Percentiles rank a stretch among this genome's conserved stretches.
Evolutionary conservation across 1,140 invertebrate genomes (phyloP).

Genomic region (Zaprionus gabonicus): DNA sequence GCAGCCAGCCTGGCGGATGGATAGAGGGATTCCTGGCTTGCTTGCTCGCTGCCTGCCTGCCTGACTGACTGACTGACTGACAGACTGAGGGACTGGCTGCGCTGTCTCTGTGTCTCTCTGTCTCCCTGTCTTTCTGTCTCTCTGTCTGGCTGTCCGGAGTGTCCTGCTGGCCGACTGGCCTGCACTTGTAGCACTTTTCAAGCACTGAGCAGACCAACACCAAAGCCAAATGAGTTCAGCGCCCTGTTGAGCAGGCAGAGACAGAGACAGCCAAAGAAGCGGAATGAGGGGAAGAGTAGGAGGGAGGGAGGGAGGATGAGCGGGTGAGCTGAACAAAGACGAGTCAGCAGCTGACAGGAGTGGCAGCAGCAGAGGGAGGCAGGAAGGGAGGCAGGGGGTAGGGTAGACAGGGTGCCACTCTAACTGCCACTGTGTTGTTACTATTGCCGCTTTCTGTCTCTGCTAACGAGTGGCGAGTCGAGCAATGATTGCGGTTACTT

Average conservation of each 20-base stretch:
- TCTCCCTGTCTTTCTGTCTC: neutral
- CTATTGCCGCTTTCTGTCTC: conserved; percentile 9
- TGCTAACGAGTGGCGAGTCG: conserved; percentile 75
- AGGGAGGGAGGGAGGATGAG: neutral
- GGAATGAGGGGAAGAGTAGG: neutral
- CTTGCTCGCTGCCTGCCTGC: no score
- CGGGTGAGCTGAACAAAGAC: neutral
- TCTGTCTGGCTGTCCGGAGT: neutral
- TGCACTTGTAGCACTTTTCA: conserved; percentile 66
- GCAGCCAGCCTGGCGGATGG: conserved; percentile 20
- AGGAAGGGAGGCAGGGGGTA: neutral
- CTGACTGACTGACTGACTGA: neutral
- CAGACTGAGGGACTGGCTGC: conserved; percentile 30
- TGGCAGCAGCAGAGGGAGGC: neutral
- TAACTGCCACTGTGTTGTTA: conserved; percentile 12
- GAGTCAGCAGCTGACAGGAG: conserved; percentile 17
- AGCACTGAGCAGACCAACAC: conserved; percentile 65
- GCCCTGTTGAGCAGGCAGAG: conserved; percentile 39
- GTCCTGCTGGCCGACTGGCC: conserved; percentile 33
- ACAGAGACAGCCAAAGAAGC: conserved; percentile 3
- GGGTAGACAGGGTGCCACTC: neutral
- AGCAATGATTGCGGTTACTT: conserved; percentile 81
- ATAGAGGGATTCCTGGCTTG: no score
- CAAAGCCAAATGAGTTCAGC: conserved; percentile 75
- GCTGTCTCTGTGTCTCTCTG: conserved; percentile 15